Base-by-base conservation (phyloP, 2,888 invertebrate species). In the Tethea ocularis region DNA sequence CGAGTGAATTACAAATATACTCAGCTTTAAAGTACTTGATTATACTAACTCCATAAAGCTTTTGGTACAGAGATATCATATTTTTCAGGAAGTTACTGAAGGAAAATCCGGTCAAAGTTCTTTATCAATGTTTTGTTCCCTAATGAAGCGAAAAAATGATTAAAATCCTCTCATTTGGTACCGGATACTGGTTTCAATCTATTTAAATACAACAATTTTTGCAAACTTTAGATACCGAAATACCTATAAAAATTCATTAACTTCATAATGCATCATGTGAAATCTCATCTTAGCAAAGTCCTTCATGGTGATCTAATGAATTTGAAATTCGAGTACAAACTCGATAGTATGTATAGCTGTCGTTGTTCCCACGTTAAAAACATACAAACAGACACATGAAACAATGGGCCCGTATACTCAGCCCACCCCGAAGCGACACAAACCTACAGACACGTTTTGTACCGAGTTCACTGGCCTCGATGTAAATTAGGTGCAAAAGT, bases 371-470 rank as follows among this genome's bases (percentile, higher is more conserved):
- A 91, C 89, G 89, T 83, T 64, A 70, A 66, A 76, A 70, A 75
- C 74, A 78, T 68, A 80, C 75, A 80, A 72, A 75, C 76, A 72
- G 68, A 66, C 74, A 73, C 54, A 61, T 51, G 57, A 86, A 84
- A 91, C 91, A 92, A 91, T 91, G 79, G 80, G 72, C 91, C 91
- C 91, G 87, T 90, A 91, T 91, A 24, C 72, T 74, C 70, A 68
- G 88, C 76, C 91, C 90, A 89, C 92, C 90, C 90, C 66, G 88
- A 74, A 83, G 82, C 66, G 53, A 69, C 61, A 72, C 72, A 73
- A 61, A 64, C 65, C 68, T 63, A 62, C 66, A 62, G 64, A 66
- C 71, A 69, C 67, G 74, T 62, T 8, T 69, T 72, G 67, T 69
- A 61, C 60, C 60, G 62, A 69, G 89, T 80, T 84, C 84, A 77